A percentile compares a stretch with the other conserved stretches of the same genome.
Conservation (phyloP, 2,797 vertebrate species). For the Threskiornis aethiopicus region DNA sequence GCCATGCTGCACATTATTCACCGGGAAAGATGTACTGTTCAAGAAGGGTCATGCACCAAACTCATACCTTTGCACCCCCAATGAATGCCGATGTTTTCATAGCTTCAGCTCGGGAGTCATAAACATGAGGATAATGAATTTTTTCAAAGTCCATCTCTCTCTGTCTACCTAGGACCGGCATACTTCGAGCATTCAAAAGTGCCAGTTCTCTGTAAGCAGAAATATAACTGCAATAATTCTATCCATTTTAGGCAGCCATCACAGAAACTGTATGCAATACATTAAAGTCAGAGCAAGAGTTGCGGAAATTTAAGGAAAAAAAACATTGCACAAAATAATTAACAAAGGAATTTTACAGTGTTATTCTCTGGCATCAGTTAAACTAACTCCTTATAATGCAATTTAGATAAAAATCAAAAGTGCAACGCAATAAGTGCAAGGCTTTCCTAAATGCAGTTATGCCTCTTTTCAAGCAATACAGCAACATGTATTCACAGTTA, state of each 20-base stretch:
- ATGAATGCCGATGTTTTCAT: slow-evolving; percentile 91
- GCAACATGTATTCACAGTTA: slow-evolving; percentile 33
- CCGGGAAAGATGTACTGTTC: not conserved
- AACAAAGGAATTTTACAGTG: not conserved
- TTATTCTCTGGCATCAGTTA: not conserved
- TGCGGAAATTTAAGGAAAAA: not conserved
- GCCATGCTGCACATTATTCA: not conserved
- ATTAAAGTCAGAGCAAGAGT: not conserved
- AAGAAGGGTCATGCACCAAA: not conserved
- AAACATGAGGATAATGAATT: slow-evolving; percentile 91
- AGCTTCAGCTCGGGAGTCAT: slow-evolving; percentile 90
- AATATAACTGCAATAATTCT: slow-evolving; percentile 12
- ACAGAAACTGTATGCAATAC: not conserved
- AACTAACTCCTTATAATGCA: not conserved
- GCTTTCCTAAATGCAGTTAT: slow-evolving; percentile 11
- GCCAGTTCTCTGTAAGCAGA: slow-evolving; percentile 85
- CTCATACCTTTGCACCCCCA: slow-evolving; percentile 90
- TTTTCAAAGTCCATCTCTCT: slow-evolving; percentile 81
- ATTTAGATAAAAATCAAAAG: not conserved
- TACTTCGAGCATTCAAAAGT: slow-evolving; percentile 83
- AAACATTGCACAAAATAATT: not conserved
- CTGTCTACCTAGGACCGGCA: slow-evolving; percentile 83
- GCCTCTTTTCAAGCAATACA: not conserved
- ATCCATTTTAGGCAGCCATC: not conserved
- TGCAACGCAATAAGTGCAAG: not conserved